phyloP scores from a whole-genome alignment of 2,888 invertebrate species.

The Blastobasis lacticolella region DNA sequence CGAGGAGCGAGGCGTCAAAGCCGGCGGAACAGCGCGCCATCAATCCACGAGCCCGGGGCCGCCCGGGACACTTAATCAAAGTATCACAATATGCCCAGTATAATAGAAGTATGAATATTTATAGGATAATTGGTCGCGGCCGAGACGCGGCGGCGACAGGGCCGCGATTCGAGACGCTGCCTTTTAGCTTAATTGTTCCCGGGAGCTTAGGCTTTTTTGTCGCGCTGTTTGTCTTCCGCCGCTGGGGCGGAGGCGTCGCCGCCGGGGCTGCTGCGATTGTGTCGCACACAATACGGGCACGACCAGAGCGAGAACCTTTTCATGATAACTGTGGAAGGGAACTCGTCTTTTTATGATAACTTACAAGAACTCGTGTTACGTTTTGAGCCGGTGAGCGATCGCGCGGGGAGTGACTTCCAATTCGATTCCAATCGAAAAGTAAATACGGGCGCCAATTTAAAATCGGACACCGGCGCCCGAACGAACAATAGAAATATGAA shows the following conservation, averaged over 20 bases:
- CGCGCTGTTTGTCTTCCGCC: constrained; percentile 13
- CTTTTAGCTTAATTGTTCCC: constrained; percentile 39
- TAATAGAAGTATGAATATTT: constrained; percentile 65
- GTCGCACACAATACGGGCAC: no score
- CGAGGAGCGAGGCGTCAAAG: constrained; percentile 2
- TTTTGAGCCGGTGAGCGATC: no score
- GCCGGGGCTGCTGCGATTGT: no score
- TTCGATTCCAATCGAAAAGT: no score
- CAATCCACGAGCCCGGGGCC: constrained; percentile 43
- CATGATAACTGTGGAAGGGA: no score
- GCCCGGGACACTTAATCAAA: constrained; percentile 65
- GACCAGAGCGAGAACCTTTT: no score
- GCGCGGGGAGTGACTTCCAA: no score
- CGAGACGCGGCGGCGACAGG: constrained; percentile 33
- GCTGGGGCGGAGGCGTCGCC: no score
- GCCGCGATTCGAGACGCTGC: constrained; percentile 45
- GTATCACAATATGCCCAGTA: constrained; percentile 62
- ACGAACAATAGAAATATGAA: constrained; percentile 52
- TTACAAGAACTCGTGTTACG: no score
- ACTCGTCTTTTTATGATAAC: no score
- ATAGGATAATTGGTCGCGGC: constrained; percentile 24
- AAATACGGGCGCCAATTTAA: no score
- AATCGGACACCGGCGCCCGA: neutral
- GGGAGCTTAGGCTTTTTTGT: constrained; percentile 25
- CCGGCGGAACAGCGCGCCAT: constrained; percentile 36